Evolutionary conservation across 2,888 invertebrate species (phyloP).

Genomic region (Drosophila ustulata): DNA sequence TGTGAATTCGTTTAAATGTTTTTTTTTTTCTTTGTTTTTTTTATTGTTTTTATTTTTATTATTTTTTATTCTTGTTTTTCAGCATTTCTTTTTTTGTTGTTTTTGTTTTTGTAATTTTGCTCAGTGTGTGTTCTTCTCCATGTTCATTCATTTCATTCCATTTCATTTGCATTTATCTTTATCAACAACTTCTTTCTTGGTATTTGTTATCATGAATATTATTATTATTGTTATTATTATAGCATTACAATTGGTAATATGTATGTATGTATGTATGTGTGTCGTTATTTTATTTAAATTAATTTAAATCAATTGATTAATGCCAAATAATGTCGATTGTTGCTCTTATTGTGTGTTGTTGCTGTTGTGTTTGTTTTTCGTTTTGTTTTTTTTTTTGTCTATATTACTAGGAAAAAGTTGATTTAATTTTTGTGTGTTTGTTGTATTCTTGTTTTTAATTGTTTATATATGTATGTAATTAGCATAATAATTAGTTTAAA

Average conservation of each 20-base stretch:
- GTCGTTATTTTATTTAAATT: slow-evolving; percentile 33
- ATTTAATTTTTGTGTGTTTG: slow-evolving; percentile 42
- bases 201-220: slow-evolving; percentile 37
- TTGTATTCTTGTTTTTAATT: slow-evolving; percentile 37
- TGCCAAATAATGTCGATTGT: slow-evolving; percentile 17
- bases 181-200: slow-evolving; percentile 48
- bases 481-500: slow-evolving; percentile 72
- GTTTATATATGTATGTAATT: slow-evolving; percentile 68
- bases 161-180: slow-evolving; percentile 31
- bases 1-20: slow-evolving; percentile 46
- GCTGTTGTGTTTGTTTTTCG: slow-evolving; percentile 13
- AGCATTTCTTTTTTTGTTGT: slow-evolving; percentile 60
- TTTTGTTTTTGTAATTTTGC: slow-evolving; percentile 66
- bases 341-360: slow-evolving; percentile 15
- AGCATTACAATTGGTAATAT: slow-evolving; percentile 45
- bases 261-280: slow-evolving; percentile 29
- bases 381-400: slow-evolving; percentile 43
- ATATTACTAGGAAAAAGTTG: slow-evolving; percentile 68
- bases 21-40: slow-evolving; percentile 47
- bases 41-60: slow-evolving; percentile 62
- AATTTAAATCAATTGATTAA: slow-evolving; percentile 35
- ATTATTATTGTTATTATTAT: slow-evolving; percentile 39
- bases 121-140: slow-evolving; percentile 44
- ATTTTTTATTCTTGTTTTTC: slow-evolving; percentile 67
- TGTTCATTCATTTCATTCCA: slow-evolving; percentile 25